A percentile compares a stretch with the other conserved stretches of the same genome.
phyloP scores from a whole-genome alignment of 2,888 invertebrate genomes.

The Oscheius sp. region DNA sequence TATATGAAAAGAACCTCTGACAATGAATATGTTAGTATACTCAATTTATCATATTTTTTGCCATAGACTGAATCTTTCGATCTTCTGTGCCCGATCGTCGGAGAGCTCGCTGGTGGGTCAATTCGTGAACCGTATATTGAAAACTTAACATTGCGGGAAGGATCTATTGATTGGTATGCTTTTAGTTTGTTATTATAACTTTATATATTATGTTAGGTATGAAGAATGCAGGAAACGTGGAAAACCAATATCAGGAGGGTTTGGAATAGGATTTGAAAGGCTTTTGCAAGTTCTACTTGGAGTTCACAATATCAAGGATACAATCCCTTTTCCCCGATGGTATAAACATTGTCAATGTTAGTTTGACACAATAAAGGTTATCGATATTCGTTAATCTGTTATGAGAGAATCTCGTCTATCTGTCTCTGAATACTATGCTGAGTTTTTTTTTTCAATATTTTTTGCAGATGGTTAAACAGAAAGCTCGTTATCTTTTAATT shows the following conservation, averaged over 20 bases:
- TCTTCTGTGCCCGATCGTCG: slow-evolving; percentile 87
- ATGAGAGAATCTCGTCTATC: too few relatives aligned
- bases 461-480: slow-evolving; percentile 27
- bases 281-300: slow-evolving; percentile 81
- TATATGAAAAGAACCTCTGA: slow-evolving; percentile 80
- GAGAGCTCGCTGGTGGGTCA: slow-evolving; percentile 95
- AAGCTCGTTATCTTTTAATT: slow-evolving; percentile 20
- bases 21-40: not conserved
- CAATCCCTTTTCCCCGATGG: slow-evolving; percentile 93
- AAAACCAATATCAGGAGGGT: slow-evolving; percentile 90
- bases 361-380: slow-evolving; percentile 21
- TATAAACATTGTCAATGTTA: slow-evolving; percentile 76
- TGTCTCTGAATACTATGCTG: too few relatives aligned
- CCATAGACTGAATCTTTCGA: slow-evolving; percentile 81
- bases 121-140: slow-evolving; percentile 86
- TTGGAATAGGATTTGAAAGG: slow-evolving; percentile 94
- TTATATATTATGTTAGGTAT: slow-evolving; percentile 59
- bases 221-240: slow-evolving; percentile 82
- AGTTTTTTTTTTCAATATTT: slow-evolving; percentile 6
- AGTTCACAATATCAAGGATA: slow-evolving; percentile 90
- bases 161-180: slow-evolving; percentile 33
- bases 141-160: slow-evolving; percentile 75
- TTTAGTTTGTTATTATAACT: too few relatives aligned
- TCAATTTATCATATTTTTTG: slow-evolving; percentile 14
- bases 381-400: too few relatives aligned